phyloP scores from a whole-genome alignment of 2,797 vertebrate species.

The Craterocephalus amniculus region DNA sequence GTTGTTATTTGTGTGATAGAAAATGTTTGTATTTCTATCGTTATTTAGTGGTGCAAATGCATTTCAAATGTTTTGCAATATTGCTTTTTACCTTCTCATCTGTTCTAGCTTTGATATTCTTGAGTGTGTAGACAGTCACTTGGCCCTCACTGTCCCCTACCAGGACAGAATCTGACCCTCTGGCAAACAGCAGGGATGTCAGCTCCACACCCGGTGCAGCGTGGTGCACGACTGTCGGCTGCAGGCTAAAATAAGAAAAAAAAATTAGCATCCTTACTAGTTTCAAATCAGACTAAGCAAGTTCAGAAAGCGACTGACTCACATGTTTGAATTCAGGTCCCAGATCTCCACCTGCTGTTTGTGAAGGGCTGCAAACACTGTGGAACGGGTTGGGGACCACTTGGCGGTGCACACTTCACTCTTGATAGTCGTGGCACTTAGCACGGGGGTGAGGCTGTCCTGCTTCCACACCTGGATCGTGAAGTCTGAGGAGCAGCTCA shows the following conservation, averaged over 20 bases:
- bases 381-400: constrained; percentile 87
- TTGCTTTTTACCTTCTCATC: constrained; percentile 71
- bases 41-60: background rate
- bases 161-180: constrained; percentile 83
- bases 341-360: constrained; percentile 87
- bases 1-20: background rate
- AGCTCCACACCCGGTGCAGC: constrained; percentile 75
- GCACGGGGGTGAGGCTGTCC: constrained; percentile 70
- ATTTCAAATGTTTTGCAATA: background rate
- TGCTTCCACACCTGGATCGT: constrained; percentile 88
- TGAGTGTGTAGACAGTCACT: constrained; percentile 85
- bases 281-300: background rate
- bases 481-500: constrained; percentile 92
- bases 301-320: constrained; percentile 57
- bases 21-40: background rate
- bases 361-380: constrained; percentile 84
- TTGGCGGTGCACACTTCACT: constrained; percentile 78
- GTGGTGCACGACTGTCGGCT: constrained; percentile 78
- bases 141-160: constrained; percentile 87
- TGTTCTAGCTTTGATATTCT: constrained; percentile 70
- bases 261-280: background rate
- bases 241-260: constrained; percentile 72
- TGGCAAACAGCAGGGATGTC: constrained; percentile 84
- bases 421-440: constrained; percentile 80
- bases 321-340: constrained; percentile 88